Evolutionary conservation across 2,888 invertebrate genomes (phyloP).

Genomic region (Agrochola lychnidis): DNA sequence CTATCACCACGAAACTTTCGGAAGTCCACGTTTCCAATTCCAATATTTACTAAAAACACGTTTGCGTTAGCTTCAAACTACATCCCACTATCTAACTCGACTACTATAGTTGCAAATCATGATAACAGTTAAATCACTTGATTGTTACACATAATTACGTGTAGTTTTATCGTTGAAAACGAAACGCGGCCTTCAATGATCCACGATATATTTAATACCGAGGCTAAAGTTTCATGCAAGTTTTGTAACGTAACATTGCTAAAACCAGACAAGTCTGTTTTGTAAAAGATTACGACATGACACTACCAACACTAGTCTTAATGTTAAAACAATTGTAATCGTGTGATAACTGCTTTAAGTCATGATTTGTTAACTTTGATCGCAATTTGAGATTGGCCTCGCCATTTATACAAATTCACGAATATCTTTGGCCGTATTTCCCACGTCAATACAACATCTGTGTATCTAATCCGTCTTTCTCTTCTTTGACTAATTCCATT

Average conservation of each 20-base stretch:
- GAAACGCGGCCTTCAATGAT: slow-evolving; percentile 63
- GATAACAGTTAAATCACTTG: slow-evolving; percentile 43
- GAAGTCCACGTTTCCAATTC: slow-evolving; percentile 84
- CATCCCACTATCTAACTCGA: slow-evolving; percentile 40
- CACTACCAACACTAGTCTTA: slow-evolving; percentile 26
- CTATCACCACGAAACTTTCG: slow-evolving; percentile 63
- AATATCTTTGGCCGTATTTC: slow-evolving; percentile 21
- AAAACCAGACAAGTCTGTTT: slow-evolving; percentile 51
- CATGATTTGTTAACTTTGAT: slow-evolving; percentile 47
- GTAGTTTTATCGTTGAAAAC: slow-evolving; percentile 58
- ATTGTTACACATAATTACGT: no score
- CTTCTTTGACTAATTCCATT: slow-evolving; percentile 59
- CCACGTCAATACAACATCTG: slow-evolving; percentile 30
- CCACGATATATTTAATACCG: slow-evolving; percentile 62
- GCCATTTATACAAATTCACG: slow-evolving; percentile 38
- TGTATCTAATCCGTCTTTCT: slow-evolving; percentile 56
- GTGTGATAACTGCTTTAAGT: slow-evolving; percentile 29
- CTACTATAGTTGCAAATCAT: slow-evolving; percentile 44
- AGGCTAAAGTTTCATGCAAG: slow-evolving; percentile 62
- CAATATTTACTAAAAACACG: slow-evolving; percentile 61
- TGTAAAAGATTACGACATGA: slow-evolving; percentile 49
- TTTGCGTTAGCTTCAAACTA: slow-evolving; percentile 40
- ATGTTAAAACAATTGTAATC: slow-evolving; percentile 52
- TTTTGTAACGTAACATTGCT: slow-evolving; percentile 61
- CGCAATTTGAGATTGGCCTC: slow-evolving; percentile 31